Evolutionary conservation across 2,888 invertebrate species (phyloP).

Genomic region (Macropis europaea): DNA sequence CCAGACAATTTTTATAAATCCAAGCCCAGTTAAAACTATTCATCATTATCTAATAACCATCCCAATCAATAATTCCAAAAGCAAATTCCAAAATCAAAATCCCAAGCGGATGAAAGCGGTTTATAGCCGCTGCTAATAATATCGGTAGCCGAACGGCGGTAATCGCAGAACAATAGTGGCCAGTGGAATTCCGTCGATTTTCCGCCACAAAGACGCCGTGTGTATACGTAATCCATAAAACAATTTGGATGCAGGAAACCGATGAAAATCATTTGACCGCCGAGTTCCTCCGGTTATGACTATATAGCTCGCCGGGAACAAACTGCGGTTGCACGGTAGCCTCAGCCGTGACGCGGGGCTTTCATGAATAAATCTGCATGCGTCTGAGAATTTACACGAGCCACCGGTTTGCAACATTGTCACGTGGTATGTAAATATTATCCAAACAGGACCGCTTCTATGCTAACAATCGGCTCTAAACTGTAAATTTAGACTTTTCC

Average conservation of each 20-base stretch:
- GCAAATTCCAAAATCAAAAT: too few species aligned
- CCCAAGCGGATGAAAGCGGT: too few species aligned
- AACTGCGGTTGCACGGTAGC: conserved; percentile 10
- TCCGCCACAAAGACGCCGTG: too few species aligned
- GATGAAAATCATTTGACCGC: conserved; percentile 15
- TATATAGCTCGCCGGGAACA: background rate
- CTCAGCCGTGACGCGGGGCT: background rate
- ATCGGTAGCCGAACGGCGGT: too few species aligned
- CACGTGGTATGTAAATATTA: conserved; percentile 44
- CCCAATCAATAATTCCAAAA: too few species aligned
- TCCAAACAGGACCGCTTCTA: conserved; percentile 46
- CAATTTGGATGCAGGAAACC: background rate
- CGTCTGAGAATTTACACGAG: conserved; percentile 33
- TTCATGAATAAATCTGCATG: conserved; percentile 54
- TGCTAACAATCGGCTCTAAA: conserved; percentile 22
- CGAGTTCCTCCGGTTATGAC: background rate
- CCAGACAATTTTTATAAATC: too few species aligned
- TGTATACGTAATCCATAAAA: background rate
- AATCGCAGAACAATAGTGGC: too few species aligned
- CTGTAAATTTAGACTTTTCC: conserved; percentile 45
- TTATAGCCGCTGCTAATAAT: too few species aligned
- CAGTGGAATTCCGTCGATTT: background rate
- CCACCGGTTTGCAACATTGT: conserved; percentile 12
- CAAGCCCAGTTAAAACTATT: too few species aligned
- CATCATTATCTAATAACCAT: too few species aligned